Percentiles rank a stretch among this genome's conserved stretches.
phyloP scores from a whole-genome alignment of 2,888 invertebrate species.

The Plebejus anna region DNA sequence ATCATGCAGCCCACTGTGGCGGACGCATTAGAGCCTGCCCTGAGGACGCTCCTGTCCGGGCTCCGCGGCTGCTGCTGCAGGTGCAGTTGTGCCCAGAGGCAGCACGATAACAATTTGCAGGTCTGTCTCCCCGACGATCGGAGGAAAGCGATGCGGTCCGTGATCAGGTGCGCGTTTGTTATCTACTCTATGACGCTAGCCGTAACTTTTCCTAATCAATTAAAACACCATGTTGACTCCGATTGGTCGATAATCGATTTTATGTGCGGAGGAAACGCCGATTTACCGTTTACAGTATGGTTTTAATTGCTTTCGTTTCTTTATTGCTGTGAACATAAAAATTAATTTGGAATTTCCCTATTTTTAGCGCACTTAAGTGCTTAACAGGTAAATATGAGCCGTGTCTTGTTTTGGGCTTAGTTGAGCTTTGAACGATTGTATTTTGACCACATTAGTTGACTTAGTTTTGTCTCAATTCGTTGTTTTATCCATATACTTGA shows the following conservation, averaged over 20 bases:
- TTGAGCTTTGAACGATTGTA: constrained; percentile 34
- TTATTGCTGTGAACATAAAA: constrained; percentile 42
- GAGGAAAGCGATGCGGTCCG: constrained; percentile 82
- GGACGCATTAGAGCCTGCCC: constrained; percentile 70
- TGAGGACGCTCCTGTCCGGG: constrained; percentile 63
- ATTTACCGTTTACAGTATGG: constrained; percentile 39
- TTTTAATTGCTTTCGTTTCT: constrained; percentile 41
- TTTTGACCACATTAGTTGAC: constrained; percentile 22
- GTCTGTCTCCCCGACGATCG: constrained; percentile 76
- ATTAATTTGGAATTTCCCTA: constrained; percentile 57
- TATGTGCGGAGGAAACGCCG: constrained; percentile 44
- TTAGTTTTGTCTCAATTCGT: neutral
- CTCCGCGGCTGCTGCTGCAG: constrained; percentile 69
- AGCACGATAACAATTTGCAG: constrained; percentile 72
- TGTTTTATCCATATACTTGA: neutral
- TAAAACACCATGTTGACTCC: constrained; percentile 21
- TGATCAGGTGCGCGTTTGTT: constrained; percentile 80
- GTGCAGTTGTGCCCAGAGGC: constrained; percentile 64
- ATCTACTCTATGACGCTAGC: neutral
- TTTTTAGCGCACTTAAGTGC: constrained; percentile 77
- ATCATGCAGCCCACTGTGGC: constrained; percentile 52
- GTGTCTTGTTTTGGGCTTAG: constrained; percentile 43
- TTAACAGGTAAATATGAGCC: constrained; percentile 69
- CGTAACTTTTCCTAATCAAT: constrained; percentile 31
- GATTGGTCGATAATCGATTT: constrained; percentile 42